Percentiles rank a stretch among this genome's conserved stretches.
phyloP scores from a whole-genome alignment of 2,888 invertebrate genomes.

The Podabrus alpinus region DNA sequence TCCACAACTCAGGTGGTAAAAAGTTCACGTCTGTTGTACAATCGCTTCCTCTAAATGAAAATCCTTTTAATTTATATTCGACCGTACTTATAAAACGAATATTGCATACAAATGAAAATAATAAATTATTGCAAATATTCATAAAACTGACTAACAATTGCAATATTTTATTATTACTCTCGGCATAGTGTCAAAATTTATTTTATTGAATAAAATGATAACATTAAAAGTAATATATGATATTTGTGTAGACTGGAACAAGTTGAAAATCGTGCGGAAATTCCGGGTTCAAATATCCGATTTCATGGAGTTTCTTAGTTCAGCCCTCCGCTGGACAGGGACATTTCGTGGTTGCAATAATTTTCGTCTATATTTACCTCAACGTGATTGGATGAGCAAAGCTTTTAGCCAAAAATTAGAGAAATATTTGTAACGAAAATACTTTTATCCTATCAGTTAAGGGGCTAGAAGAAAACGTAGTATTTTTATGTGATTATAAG shows the following conservation, averaged over 20 bases:
- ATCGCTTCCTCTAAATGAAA: not conserved
- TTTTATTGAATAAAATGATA: not conserved
- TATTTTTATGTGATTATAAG: too few relatives aligned
- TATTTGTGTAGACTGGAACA: not conserved
- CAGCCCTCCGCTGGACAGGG: too few relatives aligned
- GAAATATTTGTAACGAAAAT: too few relatives aligned
- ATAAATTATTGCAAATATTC: not conserved
- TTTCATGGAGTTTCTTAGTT: not conserved
- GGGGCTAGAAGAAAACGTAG: too few relatives aligned
- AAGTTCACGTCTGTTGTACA: not conserved
- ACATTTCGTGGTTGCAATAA: not conserved
- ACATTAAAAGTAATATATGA: not conserved
- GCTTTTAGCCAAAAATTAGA: not conserved
- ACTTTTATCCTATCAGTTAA: not conserved
- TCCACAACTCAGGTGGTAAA: not conserved
- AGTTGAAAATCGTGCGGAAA: not conserved
- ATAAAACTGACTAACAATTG: not conserved
- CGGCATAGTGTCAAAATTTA: not conserved
- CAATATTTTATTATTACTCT: not conserved
- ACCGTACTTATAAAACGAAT: not conserved
- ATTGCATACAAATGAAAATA: not conserved
- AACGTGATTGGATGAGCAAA: not conserved
- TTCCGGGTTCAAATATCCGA: not conserved
- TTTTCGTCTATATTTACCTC: not conserved
- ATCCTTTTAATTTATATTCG: not conserved